phyloP scores from a whole-genome alignment of 2,113 vertebrate genomes.

The Loxodonta africana region DNA sequence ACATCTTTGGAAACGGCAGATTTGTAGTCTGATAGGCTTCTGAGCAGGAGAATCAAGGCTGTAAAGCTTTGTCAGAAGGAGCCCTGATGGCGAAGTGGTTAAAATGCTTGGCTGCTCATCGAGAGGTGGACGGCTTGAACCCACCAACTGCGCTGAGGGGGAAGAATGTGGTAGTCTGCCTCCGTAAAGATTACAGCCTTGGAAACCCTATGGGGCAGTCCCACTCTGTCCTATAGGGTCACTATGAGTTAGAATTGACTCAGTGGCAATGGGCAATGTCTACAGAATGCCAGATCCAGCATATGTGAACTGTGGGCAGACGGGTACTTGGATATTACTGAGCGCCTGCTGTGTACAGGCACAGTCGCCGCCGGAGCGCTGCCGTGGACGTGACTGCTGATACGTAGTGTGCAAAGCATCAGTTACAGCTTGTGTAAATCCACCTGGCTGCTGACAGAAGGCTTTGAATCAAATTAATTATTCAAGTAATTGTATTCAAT shows the following conservation, averaged over 20 bases:
- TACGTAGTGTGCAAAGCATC: neutral
- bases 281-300: neutral
- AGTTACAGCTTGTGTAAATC: neutral
- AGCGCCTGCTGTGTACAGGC: neutral
- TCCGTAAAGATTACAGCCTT: too few relatives aligned
- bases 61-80: too few relatives aligned
- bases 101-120: too few relatives aligned
- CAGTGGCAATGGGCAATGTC: neutral
- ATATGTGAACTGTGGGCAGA: neutral
- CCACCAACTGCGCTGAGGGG: too few relatives aligned
- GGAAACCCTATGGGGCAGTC: too few relatives aligned
- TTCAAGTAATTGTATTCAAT: neutral
- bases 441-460: neutral
- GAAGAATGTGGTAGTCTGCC: too few relatives aligned
- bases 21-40: neutral
- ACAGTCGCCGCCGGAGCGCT: neutral
- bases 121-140: too few relatives aligned
- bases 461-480: constrained; percentile 19
- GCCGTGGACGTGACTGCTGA: neutral
- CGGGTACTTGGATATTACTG: neutral
- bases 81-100: too few relatives aligned
- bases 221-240: too few relatives aligned
- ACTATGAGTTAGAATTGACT: too few relatives aligned
- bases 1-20: constrained; percentile 33
- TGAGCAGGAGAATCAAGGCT: neutral